Evolutionary conservation across 2,113 vertebrate species (phyloP).

Genomic region (Cynocephalus volans): DNA sequence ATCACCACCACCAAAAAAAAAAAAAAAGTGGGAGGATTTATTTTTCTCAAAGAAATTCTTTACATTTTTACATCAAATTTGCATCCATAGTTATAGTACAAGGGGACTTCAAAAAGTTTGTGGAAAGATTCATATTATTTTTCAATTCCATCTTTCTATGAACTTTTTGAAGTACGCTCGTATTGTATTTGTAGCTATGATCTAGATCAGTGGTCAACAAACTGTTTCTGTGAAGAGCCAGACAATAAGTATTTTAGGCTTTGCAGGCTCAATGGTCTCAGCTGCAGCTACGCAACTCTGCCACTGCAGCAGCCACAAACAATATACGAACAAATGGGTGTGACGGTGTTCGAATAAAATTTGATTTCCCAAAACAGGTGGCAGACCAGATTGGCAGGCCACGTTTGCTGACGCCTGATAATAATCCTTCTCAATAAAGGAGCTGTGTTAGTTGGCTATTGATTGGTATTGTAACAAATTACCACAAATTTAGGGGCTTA

Average conservation of each 20-base stretch:
- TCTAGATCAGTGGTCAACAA: neutral
- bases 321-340: neutral
- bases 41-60: conserved; percentile 60
- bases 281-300: neutral
- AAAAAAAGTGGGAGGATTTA: neutral
- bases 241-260: conserved; percentile 7
- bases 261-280: neutral
- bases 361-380: conserved; percentile 55
- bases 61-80: conserved; percentile 61
- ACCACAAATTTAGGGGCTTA: conserved; percentile 7
- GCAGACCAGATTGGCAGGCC: neutral
- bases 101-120: too few relatives aligned
- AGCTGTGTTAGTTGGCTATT: neutral
- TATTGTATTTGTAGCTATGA: conserved; percentile 32
- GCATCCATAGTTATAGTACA: neutral
- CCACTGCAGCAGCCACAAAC: neutral
- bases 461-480: conserved; percentile 21
- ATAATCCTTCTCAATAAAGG: conserved; percentile 32
- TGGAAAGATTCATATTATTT: too few relatives aligned
- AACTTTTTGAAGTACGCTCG: too few relatives aligned
- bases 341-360: conserved; percentile 5
- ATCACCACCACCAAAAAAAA: neutral
- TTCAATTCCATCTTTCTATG: too few relatives aligned
- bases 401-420: neutral
- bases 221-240: conserved; percentile 30